Percentiles rank a stretch among this genome's conserved stretches.
Evolutionary conservation across 2,113 vertebrate species (phyloP).

Genomic region (Phaethon lepturus): DNA sequence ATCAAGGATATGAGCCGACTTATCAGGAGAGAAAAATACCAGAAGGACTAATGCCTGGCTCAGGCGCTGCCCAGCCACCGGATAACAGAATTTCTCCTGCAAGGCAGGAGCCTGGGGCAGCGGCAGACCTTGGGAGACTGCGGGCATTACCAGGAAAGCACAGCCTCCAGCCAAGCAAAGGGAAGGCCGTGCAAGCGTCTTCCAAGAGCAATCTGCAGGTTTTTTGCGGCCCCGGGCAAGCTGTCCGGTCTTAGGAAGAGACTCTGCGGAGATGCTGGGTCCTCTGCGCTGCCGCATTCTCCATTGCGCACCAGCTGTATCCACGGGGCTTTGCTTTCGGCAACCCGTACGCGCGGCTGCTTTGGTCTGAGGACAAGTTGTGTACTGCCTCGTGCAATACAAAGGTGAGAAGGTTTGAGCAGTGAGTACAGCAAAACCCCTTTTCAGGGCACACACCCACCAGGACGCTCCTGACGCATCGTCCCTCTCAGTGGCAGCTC

Average conservation of each 20-base stretch:
- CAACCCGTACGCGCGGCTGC: fast-evolving
- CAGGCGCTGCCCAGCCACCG: background rate
- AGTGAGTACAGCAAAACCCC: background rate
- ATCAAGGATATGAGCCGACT: conserved; percentile 31
- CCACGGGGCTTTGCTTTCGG: background rate
- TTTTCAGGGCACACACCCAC: background rate
- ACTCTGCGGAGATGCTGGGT: background rate
- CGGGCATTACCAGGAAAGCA: background rate
- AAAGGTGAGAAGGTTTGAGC: background rate
- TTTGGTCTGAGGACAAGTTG: background rate
- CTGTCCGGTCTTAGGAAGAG: background rate
- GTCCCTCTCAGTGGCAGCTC: background rate
- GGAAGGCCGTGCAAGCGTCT: background rate
- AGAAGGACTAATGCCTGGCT: conserved; percentile 14
- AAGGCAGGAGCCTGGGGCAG: background rate
- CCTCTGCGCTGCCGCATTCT: background rate
- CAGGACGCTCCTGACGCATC: background rate
- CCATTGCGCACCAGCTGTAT: background rate
- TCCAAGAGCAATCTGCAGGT: background rate
- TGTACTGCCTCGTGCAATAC: background rate
- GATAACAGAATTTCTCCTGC: background rate
- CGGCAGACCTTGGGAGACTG: background rate
- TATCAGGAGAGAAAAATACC: conserved; percentile 25
- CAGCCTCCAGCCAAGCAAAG: background rate
- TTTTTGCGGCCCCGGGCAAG: background rate